Base-by-base conservation (phyloP, 2,113 vertebrate genomes). In the Micromys minutus region DNA sequence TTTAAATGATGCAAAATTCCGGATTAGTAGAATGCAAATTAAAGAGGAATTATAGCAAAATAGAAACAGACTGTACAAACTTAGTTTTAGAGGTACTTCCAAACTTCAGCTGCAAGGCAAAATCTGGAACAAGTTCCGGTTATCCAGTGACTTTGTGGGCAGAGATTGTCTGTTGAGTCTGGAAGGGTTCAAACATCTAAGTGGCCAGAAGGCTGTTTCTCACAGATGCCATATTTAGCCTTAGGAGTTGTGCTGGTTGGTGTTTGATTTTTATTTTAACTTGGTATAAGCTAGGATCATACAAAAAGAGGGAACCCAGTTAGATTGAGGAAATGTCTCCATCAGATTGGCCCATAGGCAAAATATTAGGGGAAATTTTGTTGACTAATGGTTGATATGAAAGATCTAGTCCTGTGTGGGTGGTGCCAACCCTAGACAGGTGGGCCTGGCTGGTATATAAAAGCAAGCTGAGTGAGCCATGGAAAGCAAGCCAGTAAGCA, bases 1-100 rank as follows among this genome's bases (percentile, higher is more conserved):
- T 95, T 96, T 96, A 90, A 96, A 85, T 94, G 91, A 93, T 94
- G 67, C 94, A 96, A 97, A 97, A 72, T 96, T 94, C 94, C 90
- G 90, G 92, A 96, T 97, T 96, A 97, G 93, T 76, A 16, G 85
- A 95, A 74, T 89, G 77, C 84, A 96, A 97, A 96, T 94, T 93
- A 97, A 94, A 96, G 57, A 93, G 67, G 81, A 93, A 85, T 95
- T 96, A 79, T 55, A 85, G 69, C 90, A 94, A 97, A 97, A 92
- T 22, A 95, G 69, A 97, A 97, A 92, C 95, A 97, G 94, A 97
- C 87, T 95, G 77, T 9, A 45, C 57, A 84, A 88, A 65, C 31
- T 97, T 89, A 81, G 92, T 61, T 92, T 61, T 95, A 93, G 93
- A 94, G 83, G 65, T 65, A 87, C 94, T 91, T 97, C 83, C 91